phyloP scores from a whole-genome alignment of 2,888 invertebrate species.

The Augiades crinisus region DNA sequence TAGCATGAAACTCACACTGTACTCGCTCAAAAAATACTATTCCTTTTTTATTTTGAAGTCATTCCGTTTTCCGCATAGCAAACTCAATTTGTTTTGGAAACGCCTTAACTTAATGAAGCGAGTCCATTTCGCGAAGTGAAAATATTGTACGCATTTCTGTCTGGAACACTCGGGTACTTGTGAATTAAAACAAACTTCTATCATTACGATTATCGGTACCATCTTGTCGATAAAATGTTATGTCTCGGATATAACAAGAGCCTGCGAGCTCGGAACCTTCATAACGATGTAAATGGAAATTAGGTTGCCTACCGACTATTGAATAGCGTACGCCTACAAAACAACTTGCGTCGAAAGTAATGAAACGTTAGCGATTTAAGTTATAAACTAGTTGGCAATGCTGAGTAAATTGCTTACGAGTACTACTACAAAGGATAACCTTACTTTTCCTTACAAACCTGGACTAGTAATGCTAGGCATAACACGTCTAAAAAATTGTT shows the following conservation, averaged over 20 bases:
- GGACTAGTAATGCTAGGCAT: too few species aligned
- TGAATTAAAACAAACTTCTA: neutral
- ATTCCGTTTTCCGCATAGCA: conserved; percentile 8
- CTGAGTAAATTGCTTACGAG: too few species aligned
- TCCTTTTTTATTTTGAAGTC: neutral
- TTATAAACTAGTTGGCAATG: too few species aligned
- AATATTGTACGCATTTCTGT: conserved; percentile 11
- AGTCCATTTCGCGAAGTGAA: conserved; percentile 10
- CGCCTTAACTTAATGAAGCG: conserved; percentile 8
- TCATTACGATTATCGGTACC: neutral
- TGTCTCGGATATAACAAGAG: neutral
- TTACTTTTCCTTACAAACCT: too few species aligned
- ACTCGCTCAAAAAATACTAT: neutral
- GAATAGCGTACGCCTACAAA: neutral
- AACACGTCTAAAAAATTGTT: too few species aligned
- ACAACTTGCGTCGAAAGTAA: neutral
- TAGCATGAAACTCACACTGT: neutral
- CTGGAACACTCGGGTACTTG: neutral
- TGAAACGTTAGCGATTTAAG: too few species aligned
- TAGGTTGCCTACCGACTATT: neutral
- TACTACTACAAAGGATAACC: too few species aligned
- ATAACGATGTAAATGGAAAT: conserved; percentile 12
- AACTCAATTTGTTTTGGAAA: conserved; percentile 6
- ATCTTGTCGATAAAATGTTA: conserved; percentile 2
- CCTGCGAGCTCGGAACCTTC: neutral